phyloP scores from a whole-genome alignment of 2,888 invertebrate species.

The Campopleginae sp. region DNA sequence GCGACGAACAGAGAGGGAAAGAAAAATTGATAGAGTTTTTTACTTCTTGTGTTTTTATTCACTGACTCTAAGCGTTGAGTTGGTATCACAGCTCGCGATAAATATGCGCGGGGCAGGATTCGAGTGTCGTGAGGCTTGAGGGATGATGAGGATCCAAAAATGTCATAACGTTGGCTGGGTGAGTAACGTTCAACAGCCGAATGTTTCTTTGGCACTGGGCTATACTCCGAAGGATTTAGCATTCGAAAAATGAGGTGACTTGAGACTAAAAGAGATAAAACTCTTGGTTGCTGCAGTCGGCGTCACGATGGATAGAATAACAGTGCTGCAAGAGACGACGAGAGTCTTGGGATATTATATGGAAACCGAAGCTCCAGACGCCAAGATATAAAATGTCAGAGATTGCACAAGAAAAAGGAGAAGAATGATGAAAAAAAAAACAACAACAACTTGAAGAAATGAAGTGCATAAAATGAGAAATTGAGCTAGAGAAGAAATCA shows the following conservation, averaged over 20 bases:
- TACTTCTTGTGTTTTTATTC: conserved; percentile 43
- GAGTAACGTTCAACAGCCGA: conserved; percentile 28
- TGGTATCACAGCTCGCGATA: conserved; percentile 8
- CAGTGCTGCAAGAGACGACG: conserved; percentile 26
- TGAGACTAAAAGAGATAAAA: neutral
- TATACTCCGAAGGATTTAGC: neutral
- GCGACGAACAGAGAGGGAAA: neutral
- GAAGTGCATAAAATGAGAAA: conserved; percentile 49
- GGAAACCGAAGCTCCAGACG: conserved; percentile 11
- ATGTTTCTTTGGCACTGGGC: conserved; percentile 19
- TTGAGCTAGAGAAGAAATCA: conserved; percentile 27
- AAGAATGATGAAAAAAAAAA: conserved; percentile 21
- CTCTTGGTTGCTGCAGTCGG: conserved; percentile 30
- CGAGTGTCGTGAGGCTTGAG: neutral
- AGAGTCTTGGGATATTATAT: conserved; percentile 25
- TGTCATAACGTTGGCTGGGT: conserved; percentile 35
- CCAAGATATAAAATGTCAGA: conserved; percentile 35
- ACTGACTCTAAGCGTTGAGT: conserved; percentile 7
- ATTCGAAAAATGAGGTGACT: conserved; percentile 45
- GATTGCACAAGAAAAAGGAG: conserved; percentile 1
- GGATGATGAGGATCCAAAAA: conserved; percentile 29
- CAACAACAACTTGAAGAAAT: conserved; percentile 19
- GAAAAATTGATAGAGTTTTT: neutral
- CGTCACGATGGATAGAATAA: conserved; percentile 50
- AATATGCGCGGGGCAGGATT: conserved; percentile 38